These are phyloP conservation scores for Sandelia bainsii DNA, from an alignment of 2,797 vertebrate species.

Conservation along the genomic window DNA sequence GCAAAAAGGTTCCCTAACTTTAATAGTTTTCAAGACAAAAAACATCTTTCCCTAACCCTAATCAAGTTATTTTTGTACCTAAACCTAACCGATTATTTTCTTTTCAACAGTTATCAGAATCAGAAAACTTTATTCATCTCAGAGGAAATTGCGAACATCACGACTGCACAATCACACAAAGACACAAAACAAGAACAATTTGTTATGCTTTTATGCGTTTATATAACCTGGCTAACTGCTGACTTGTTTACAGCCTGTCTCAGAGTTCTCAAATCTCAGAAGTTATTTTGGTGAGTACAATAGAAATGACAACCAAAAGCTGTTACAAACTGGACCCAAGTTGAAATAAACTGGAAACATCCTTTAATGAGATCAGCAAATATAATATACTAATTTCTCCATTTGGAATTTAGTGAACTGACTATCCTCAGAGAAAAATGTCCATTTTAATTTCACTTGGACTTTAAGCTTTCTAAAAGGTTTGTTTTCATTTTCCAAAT, in stretches of 20 bases:
- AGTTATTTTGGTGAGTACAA: background rate
- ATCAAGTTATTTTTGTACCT: background rate
- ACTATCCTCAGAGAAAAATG: background rate
- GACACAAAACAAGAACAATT: no score
- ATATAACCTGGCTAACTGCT: no score
- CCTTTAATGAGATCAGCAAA: background rate
- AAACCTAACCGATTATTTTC: no score
- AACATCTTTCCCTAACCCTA: no score
- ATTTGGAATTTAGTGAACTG: background rate
- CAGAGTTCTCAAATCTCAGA: background rate
- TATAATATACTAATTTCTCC: background rate
- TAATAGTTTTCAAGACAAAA: no score
- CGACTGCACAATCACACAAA: no score
- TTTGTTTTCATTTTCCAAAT: conserved; percentile 11
- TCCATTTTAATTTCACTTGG: background rate
- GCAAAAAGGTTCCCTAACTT: no score
- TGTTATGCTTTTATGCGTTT: no score
- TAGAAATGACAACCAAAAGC: background rate
- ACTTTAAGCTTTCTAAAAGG: background rate
- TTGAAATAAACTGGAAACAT: background rate
- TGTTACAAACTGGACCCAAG: background rate
- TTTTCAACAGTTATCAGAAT: no score
- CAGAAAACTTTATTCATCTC: no score
- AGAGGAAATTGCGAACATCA: no score
- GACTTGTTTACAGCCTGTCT: no score